Conservation (phyloP, 2,113 vertebrate genomes). For the Lepus timidus region DNA sequence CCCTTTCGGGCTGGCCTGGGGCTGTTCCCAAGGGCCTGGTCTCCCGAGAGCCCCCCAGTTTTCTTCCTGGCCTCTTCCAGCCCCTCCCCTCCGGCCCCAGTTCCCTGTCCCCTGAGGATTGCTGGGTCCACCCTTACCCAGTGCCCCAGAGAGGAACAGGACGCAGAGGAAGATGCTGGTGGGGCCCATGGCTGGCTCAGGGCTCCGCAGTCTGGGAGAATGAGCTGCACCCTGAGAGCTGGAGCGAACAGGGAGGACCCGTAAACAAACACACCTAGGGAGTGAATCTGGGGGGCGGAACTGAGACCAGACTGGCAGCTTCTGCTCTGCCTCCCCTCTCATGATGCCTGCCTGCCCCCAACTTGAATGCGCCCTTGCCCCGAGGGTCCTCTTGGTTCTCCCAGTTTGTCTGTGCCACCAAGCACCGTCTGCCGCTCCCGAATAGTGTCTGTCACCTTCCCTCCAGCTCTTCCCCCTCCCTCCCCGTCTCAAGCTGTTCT, state of each 20-base stretch:
- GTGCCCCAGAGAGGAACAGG: slow-evolving; percentile 43
- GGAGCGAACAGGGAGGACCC: slow-evolving; percentile 42
- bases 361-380: background rate
- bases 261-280: slow-evolving; percentile 55
- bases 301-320: background rate
- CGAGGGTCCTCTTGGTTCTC: slow-evolving; percentile 5
- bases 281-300: background rate
- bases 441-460: slow-evolving; percentile 55
- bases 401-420: background rate
- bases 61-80: background rate
- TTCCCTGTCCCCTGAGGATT: background rate
- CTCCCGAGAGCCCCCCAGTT: background rate
- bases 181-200: slow-evolving; percentile 25
- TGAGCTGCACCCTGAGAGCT: background rate
- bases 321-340: background rate
- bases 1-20: background rate
- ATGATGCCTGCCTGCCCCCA: background rate
- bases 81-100: background rate
- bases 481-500: slow-evolving; percentile 59
- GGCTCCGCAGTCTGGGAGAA: slow-evolving; percentile 14
- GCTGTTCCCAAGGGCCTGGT: background rate
- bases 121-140: slow-evolving; percentile 53
- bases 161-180: slow-evolving; percentile 47
- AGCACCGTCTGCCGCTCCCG: background rate
- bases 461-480: background rate